A percentile compares a stretch with the other conserved stretches of the same genome.
phyloP scores from a whole-genome alignment of 2,113 vertebrate species.

The Rutilus rutilus region DNA sequence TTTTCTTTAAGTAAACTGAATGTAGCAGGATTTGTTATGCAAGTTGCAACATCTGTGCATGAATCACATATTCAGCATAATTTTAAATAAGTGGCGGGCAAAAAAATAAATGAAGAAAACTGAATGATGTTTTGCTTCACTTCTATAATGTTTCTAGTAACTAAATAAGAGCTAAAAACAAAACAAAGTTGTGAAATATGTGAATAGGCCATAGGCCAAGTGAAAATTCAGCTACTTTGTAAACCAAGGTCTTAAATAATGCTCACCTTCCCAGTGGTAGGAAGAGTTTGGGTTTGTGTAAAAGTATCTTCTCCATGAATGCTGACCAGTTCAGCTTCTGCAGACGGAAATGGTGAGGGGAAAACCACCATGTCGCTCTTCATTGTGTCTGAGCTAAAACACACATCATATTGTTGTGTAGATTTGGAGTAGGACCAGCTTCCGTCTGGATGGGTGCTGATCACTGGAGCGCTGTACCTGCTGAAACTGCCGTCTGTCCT shows the following conservation, averaged over 20 bases:
- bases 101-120: no score
- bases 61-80: neutral
- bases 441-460: slow-evolving; percentile 53
- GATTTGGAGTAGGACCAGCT: slow-evolving; percentile 62
- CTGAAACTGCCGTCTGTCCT: slow-evolving; percentile 50
- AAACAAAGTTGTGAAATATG: neutral
- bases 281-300: slow-evolving; percentile 47
- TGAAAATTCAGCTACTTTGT: neutral
- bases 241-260: neutral
- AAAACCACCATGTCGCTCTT: slow-evolving; percentile 60
- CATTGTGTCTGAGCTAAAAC: slow-evolving; percentile 61
- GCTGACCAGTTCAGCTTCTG: slow-evolving; percentile 52
- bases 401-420: slow-evolving; percentile 58
- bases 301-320: slow-evolving; percentile 53
- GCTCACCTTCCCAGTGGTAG: slow-evolving; percentile 45
- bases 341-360: slow-evolving; percentile 50
- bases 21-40: neutral
- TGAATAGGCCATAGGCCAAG: neutral
- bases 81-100: neutral
- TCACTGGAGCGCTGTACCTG: slow-evolving; percentile 46
- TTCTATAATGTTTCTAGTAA: neutral
- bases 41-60: slow-evolving; percentile 9
- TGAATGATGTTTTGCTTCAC: slow-evolving; percentile 34
- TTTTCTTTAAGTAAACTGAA: neutral
- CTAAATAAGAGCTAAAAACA: neutral